Percentiles rank a stretch among this genome's conserved stretches.
These are phyloP conservation scores for Hyperoplus immaculatus DNA, from an alignment of 2,797 vertebrate species.

Conservation along the genomic window DNA sequence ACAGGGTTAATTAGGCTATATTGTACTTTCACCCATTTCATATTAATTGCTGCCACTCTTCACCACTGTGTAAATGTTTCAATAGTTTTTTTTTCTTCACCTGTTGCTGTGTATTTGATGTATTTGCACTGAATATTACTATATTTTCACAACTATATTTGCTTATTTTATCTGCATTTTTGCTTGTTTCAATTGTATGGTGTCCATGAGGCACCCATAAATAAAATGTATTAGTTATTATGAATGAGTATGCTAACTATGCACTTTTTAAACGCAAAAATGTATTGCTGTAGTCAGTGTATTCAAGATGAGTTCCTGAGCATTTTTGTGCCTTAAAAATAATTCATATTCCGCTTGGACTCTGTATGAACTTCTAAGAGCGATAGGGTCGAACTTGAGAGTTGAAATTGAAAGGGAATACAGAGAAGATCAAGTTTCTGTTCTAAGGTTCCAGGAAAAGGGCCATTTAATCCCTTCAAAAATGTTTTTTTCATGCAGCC, in stretches of 20 bases:
- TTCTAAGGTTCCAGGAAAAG: conserved; percentile 22
- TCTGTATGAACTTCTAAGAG: not conserved
- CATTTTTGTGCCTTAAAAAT: conserved; percentile 11
- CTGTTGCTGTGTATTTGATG: no score
- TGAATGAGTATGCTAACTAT: not conserved
- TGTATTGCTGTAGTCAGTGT: not conserved
- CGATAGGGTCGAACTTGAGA: not conserved
- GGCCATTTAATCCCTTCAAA: conserved; percentile 40
- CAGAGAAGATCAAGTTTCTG: conserved; percentile 26
- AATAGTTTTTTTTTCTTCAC: no score
- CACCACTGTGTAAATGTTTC: no score
- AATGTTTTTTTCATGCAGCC: conserved; percentile 58
- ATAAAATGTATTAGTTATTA: no score
- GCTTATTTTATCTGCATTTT: no score
- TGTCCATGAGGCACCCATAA: no score
- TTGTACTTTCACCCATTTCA: no score
- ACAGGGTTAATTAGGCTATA: no score
- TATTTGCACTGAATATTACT: no score
- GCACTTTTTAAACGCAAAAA: not conserved
- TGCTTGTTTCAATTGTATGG: no score
- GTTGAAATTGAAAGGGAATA: conserved; percentile 15
- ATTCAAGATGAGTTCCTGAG: not conserved
- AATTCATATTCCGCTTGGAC: not conserved
- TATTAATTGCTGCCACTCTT: no score
- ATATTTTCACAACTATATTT: no score